Evolutionary conservation across 2,113 vertebrate genomes (phyloP).

Genomic region (Muntiacus muntjak): DNA sequence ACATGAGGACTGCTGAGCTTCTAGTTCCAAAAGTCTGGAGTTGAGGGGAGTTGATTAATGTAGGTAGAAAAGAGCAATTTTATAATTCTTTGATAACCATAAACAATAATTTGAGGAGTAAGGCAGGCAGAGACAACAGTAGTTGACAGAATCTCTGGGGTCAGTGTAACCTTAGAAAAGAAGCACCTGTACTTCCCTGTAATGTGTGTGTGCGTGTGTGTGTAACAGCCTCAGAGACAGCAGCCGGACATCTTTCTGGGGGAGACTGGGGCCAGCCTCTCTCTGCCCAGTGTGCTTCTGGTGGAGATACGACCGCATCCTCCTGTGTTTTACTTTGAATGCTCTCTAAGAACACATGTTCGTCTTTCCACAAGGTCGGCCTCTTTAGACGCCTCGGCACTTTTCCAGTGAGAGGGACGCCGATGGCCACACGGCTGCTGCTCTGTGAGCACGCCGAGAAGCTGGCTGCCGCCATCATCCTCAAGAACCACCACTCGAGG

Average conservation of each 20-base stretch:
- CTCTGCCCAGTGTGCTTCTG: neutral
- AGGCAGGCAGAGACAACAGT: neutral
- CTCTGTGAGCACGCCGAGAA: conserved; percentile 97
- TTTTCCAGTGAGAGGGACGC: conserved; percentile 80
- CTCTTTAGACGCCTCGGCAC: conserved; percentile 86
- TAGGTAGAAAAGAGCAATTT: neutral
- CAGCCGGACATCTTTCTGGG: neutral
- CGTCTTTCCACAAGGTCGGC: conserved; percentile 83
- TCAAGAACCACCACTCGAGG: conserved; percentile 93
- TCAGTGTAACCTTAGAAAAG: neutral
- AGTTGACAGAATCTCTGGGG: neutral
- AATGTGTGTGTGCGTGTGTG: neutral
- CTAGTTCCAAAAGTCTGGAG: neutral
- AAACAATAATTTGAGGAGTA: neutral
- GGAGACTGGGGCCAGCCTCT: neutral
- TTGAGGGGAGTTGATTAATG: neutral
- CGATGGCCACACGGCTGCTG: conserved; percentile 89
- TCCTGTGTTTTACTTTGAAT: neutral
- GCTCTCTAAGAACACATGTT: neutral
- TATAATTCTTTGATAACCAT: neutral
- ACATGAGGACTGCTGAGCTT: neutral
- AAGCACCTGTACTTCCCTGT: neutral
- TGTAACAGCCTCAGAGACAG: neutral
- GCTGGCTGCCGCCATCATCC: conserved; percentile 88
- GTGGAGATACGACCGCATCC: neutral